Base-by-base conservation (phyloP, 92 coral and sea anemone genomes). In the Scolanthus callimorphus region DNA sequence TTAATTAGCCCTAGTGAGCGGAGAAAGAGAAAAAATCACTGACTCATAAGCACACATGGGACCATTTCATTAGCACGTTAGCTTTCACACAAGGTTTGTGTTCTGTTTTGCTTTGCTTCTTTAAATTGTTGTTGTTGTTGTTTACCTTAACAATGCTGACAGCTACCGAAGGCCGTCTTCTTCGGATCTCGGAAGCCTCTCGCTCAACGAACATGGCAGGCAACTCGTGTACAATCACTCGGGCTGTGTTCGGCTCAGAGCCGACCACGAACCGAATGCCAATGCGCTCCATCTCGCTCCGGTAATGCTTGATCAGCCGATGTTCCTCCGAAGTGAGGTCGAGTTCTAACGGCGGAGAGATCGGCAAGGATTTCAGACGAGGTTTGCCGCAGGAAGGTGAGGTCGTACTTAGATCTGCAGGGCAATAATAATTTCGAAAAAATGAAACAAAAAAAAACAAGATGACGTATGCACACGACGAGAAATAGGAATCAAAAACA, bases 171-270 rank as follows among this genome's bases (percentile, higher is more conserved):
- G 91, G 92, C 34, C 95, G 52, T 25, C 82, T 76, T 20, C 85
- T 81, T 27, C 71, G 81, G 2, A 85, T 74, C 50, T 91, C 97
- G 25, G 86, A 83, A 62, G 65, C 57, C 60, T 88, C 96, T 21
- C 96, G 91, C 20, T 81, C 90, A 55, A 92, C 90, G 57, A 88
- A 92, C 23, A 89, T 85, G 2, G 90, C 79, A 0, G 98, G 98
- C 1, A 92, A 73, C 20, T 78, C 68, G 50, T 55, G 65, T 4
- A 88, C 85, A 3, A 55, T 50, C 22, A 57, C 55, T 20, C 37
- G 69, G 29, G 63, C 60, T 25, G 55, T 70, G 21, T 60, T 63
- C 28, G 65, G 29, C 41, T 59, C 48, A 11, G 65, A 34, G 27
- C 71, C 66, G 25, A 73, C 55, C 17, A 57, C 80, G 54, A 92